Base-by-base conservation (phyloP, 2,888 invertebrate genomes). In the Eledona agricola region DNA sequence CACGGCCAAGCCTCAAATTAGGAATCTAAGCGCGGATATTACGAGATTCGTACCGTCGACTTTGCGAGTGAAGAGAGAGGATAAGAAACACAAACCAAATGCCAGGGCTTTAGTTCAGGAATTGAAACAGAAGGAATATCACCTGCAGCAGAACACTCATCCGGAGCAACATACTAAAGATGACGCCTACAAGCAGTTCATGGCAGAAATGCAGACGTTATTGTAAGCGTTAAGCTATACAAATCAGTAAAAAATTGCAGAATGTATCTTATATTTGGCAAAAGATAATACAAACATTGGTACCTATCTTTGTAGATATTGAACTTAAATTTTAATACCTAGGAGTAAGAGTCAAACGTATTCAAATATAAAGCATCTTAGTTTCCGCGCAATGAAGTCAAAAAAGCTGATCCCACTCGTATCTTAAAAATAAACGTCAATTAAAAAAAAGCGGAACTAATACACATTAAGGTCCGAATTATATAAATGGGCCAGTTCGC, bases 171-270 rank as follows among this genome's bases (percentile, higher is more conserved):
- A 74, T 51, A 95, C 91, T 50, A 98, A 97, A 74, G 98, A 98
- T 72, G 98, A 98, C 72, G 98, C 97, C 5, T 99, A 99, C 70
- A 90, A 95, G 81, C 93, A 95, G 75, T 99, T 99, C 74, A 97
- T 99, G 96, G 89, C 89, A 74, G 98, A 99, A 80, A 96, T 99
- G 94, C 90, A 96, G 72, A 94, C 91, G 35, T 79, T 98, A 15
- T 81, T 98, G 72, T 96, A 84, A 63, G 37, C 23, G n/a, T 10
- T 19, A 23, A 23, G 6, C 3, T 6, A n/a, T 23, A 23, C 5
- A 32, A 32, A 17, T 32, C 16, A 17, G 10, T 9, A 1, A 15
- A 2, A 9, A 9, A 4, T 16, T n/a, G 25, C 38, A 26, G 25
- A 28, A 34, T 45, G 26, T 45, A 45, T 45, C 45, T 45, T 45